Conservation (phyloP, 1,140 invertebrate species). For the Drosophila baimaii region DNA sequence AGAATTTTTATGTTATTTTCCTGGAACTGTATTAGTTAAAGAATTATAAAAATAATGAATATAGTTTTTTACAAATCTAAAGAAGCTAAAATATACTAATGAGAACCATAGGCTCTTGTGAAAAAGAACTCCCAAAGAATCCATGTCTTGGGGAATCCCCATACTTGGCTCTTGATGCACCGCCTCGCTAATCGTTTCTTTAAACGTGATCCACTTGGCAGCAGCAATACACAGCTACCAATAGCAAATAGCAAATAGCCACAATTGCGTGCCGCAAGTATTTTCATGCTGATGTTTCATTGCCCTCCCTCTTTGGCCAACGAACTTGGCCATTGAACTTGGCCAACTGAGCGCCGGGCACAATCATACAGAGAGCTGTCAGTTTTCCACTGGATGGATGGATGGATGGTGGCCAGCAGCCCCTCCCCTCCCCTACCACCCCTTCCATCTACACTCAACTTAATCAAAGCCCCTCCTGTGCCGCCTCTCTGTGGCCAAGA, state of each 20-base stretch:
- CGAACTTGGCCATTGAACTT: constrained; percentile 64
- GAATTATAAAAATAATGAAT: too few relatives aligned
- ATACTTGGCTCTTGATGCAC: neutral
- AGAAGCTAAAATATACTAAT: too few relatives aligned
- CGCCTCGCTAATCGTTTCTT: neutral
- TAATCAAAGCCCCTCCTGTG: neutral
- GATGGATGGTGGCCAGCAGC: neutral
- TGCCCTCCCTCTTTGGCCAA: constrained; percentile 17
- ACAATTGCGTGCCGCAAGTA: constrained; percentile 65
- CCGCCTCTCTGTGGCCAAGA: too few relatives aligned
- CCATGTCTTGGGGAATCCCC: neutral
- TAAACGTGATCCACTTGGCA: constrained; percentile 4
- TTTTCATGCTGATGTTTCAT: constrained; percentile 54
- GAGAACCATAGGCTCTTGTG: too few relatives aligned
- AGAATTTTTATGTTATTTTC: too few relatives aligned
- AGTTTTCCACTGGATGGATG: constrained; percentile 7
- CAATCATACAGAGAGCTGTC: constrained; percentile 61
- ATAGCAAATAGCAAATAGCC: neutral
- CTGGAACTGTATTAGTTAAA: too few relatives aligned
- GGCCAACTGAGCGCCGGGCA: constrained; percentile 33
- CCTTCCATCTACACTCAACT: too few relatives aligned
- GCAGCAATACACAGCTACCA: too few relatives aligned
- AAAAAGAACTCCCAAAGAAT: too few relatives aligned
- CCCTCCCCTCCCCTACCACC: constrained; percentile 2
- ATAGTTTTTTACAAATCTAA: too few relatives aligned